Percentiles rank a stretch among this genome's conserved stretches.
These are phyloP conservation scores for Sturnus vulgaris DNA, from an alignment of 2,113 vertebrate species.

Conservation along the genomic window DNA sequence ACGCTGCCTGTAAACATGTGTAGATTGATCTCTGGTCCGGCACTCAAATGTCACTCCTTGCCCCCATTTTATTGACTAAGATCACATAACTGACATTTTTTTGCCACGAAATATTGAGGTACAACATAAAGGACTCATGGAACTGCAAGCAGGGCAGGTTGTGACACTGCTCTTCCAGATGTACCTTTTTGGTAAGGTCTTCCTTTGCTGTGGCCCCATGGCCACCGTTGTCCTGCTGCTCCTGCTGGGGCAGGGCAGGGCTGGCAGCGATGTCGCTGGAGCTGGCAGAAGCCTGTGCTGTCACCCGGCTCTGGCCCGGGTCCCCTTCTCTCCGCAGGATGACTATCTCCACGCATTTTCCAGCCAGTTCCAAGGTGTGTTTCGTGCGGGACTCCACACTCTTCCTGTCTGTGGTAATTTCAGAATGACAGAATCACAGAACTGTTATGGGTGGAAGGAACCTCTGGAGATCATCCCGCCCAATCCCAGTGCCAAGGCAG, in stretches of 20 bases:
- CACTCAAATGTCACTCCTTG: neutral
- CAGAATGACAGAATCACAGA: neutral
- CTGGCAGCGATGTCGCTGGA: fast-evolving
- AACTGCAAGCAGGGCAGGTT: neutral
- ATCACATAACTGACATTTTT: fast-evolving
- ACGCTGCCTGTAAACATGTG: fast-evolving
- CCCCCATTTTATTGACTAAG: neutral
- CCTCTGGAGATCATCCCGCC: neutral
- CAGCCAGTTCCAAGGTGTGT: neutral
- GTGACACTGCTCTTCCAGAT: neutral
- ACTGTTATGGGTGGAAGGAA: neutral
- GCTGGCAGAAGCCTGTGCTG: neutral
- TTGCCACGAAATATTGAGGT: fast-evolving
- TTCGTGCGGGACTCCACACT: neutral
- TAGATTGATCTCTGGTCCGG: fast-evolving
- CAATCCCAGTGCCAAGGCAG: neutral
- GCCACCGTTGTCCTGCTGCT: neutral
- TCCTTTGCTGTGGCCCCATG: fast-evolving
- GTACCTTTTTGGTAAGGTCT: slow-evolving; percentile 31
- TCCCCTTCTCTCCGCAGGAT: neutral
- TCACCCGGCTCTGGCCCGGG: fast-evolving
- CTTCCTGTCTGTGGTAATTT: neutral
- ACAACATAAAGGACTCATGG: neutral
- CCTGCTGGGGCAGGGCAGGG: neutral
- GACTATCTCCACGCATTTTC: fast-evolving